Percentiles rank a stretch among this genome's conserved stretches.
phyloP scores from a whole-genome alignment of 2,113 vertebrate species.

The Gnathochromis pfefferi region DNA sequence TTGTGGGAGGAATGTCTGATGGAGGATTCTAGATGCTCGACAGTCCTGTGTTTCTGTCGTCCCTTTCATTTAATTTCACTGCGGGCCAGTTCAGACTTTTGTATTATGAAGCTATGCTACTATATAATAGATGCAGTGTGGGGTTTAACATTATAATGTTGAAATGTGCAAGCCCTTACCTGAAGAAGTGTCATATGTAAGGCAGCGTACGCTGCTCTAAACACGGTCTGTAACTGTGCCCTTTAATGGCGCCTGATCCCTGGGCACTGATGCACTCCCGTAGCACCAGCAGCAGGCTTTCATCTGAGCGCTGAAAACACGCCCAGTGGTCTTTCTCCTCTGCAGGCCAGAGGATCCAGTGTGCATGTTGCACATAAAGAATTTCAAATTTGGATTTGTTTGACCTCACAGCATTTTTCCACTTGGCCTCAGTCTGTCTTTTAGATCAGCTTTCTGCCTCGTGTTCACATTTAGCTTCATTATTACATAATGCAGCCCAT shows the following conservation, averaged over 20 bases:
- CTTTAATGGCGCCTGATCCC: neutral
- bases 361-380: neutral
- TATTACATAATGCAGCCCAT: neutral
- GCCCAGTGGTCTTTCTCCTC: neutral
- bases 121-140: rapidly evolving
- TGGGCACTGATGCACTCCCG: neutral
- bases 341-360: rapidly evolving
- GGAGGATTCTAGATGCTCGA: neutral
- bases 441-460: neutral
- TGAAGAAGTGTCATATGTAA: neutral
- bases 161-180: neutral
- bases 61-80: no score
- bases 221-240: neutral
- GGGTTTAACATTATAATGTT: neutral
- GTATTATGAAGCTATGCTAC: neutral
- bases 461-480: neutral
- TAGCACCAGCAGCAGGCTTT: neutral
- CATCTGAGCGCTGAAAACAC: neutral
- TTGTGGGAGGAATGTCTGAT: neutral
- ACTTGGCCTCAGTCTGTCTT: neutral
- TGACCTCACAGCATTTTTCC: neutral
- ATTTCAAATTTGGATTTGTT: neutral
- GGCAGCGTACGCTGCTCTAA: neutral
- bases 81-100: neutral
- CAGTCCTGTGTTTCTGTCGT: neutral